Evolutionary conservation across 2,113 vertebrate species (phyloP).

Genomic region (Nibea coibor): DNA sequence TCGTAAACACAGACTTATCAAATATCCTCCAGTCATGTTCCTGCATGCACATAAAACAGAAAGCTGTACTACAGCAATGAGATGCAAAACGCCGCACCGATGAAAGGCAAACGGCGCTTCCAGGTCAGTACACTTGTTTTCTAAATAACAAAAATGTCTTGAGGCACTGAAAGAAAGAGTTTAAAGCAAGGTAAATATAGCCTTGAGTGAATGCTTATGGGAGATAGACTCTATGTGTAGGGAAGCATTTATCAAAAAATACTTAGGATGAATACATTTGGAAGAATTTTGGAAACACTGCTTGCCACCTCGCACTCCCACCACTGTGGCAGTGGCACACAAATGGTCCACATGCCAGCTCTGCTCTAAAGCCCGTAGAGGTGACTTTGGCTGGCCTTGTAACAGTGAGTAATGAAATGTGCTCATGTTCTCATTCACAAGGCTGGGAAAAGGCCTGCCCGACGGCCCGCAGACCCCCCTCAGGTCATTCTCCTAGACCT

Average conservation of each 20-base stretch:
- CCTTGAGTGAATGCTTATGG: neutral
- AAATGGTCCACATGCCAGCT: conserved; percentile 20
- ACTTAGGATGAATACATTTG: neutral
- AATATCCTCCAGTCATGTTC: neutral
- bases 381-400: conserved; percentile 68
- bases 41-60: neutral
- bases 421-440: conserved; percentile 59
- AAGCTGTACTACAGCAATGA: conserved; percentile 8
- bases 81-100: conserved; percentile 1
- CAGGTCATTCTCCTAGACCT: conserved; percentile 56
- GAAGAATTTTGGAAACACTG: neutral
- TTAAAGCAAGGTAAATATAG: conserved; percentile 1
- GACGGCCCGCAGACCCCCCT: conserved; percentile 48
- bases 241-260: neutral
- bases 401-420: conserved; percentile 70
- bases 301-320: neutral
- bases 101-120: conserved; percentile 2
- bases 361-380: conserved; percentile 29
- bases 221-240: neutral
- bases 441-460: conserved; percentile 28
- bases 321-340: conserved; percentile 27
- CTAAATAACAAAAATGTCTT: conserved; percentile 9
- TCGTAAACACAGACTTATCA: conserved; percentile 1
- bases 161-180: neutral
- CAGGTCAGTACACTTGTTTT: conserved; percentile 24